Evolutionary conservation across 2,797 vertebrate genomes (phyloP), one percentile per base, ranked within the genome.

Genomic region (Psittacula derbiana): DNA sequence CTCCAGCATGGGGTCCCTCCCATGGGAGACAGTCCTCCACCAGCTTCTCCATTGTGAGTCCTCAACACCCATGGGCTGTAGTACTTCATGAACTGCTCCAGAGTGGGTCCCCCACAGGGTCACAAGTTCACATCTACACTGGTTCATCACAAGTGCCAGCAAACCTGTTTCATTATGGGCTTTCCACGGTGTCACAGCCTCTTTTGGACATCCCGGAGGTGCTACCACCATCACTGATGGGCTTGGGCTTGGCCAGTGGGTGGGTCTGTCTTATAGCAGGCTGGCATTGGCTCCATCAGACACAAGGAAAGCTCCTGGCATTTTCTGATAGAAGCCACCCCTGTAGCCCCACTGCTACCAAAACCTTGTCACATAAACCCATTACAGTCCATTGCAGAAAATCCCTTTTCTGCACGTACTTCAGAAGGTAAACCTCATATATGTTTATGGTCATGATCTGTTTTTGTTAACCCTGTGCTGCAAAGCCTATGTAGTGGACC

Each of bases 181-280:
- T 64, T 69, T 28, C 43, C 17, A 50, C 0, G 1, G n/a, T 20
- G 27, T 20, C n/a, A 5, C 38, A 31, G 10, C 4, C n/a, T 57
- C n/a, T 57, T 57, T 57, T 33, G n/a, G 14, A 14, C 21, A 57
- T 49, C 33, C 13, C 25, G 36, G 44, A 49, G 25, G 13, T 12
- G 25, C 17, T 36, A 28, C n/a, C 9, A 36, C n/a, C 7, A 18
- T 67, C 6, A 8, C 17, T 36, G n/a, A 47, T 47, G 65, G 44
- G 44, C 24, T 47, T 3, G 12, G 44, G 33, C 24, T 36, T 28
- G 17, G 44, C 65, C 65, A 36, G 44, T 5, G 9, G n/a, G 21
- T 19, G 18, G n/a, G 24, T 36, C 25, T 3, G 5, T 27, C 44
- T 46, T 10, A 24, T 25, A 66, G 44, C 12, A 2, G 8, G 24